Conservation (phyloP, 2,797 vertebrate genomes). For the Gephyroberyx darwinii region DNA sequence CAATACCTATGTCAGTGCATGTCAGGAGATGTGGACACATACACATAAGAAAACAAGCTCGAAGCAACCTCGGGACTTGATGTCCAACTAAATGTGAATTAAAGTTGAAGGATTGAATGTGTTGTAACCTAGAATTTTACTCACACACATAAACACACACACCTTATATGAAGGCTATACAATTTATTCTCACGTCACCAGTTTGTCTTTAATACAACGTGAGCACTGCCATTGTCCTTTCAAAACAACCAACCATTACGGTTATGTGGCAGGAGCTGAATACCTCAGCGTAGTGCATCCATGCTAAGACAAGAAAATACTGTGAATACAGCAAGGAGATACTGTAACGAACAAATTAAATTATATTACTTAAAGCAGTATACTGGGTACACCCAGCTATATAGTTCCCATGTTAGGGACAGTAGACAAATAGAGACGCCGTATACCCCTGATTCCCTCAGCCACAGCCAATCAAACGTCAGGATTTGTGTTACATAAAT, state of each 20-base stretch:
- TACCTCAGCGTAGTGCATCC: not conserved
- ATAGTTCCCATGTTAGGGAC: slow-evolving; percentile 16
- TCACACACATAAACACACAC: slow-evolving; percentile 31
- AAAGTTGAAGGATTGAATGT: slow-evolving; percentile 52
- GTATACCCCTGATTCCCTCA: not conserved
- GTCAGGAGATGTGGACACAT: slow-evolving; percentile 39
- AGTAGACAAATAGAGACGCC: slow-evolving; percentile 11
- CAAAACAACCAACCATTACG: slow-evolving; percentile 2
- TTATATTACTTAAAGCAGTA: slow-evolving; percentile 5
- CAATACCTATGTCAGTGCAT: slow-evolving; percentile 35
- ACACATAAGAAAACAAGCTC: slow-evolving; percentile 32
- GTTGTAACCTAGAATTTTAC: slow-evolving; percentile 38
- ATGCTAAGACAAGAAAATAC: not conserved
- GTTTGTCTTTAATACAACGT: slow-evolving; percentile 35
- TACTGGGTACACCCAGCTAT: not conserved
- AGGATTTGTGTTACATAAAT: slow-evolving; percentile 22
- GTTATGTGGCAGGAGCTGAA: not conserved
- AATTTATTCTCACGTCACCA: slow-evolving; percentile 21
- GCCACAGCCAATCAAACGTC: slow-evolving; percentile 21
- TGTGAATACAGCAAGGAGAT: slow-evolving; percentile 16
- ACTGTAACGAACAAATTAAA: slow-evolving; percentile 34
- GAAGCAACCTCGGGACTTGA: slow-evolving; percentile 45
- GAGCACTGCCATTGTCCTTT: slow-evolving; percentile 25
- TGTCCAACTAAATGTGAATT: slow-evolving; percentile 74
- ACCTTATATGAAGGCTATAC: slow-evolving; percentile 24